phyloP scores from a whole-genome alignment of 2,888 invertebrate species.

The Drosophila robusta region DNA sequence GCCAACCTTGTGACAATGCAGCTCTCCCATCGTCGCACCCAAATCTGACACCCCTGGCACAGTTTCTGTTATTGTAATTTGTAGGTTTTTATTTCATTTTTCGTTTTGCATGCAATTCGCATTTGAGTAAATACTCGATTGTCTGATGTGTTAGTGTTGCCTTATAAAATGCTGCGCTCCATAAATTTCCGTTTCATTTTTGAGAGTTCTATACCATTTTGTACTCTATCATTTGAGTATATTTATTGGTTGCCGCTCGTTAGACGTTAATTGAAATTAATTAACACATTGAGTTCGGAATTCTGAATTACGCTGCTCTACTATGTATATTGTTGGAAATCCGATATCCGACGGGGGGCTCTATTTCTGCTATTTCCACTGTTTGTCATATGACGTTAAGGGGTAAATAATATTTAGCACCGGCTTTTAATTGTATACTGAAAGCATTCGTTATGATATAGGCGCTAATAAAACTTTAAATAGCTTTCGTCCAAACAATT shows the following conservation, averaged over 20 bases:
- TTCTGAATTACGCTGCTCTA: constrained; percentile 14
- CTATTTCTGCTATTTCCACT: constrained; percentile 11
- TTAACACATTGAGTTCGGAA: constrained; percentile 64
- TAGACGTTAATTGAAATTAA: constrained; percentile 79
- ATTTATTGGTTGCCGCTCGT: constrained; percentile 47
- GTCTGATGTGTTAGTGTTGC: constrained; percentile 4
- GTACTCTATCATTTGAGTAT: constrained; percentile 11
- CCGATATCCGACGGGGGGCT: constrained; percentile 33
- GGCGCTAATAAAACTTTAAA: constrained; percentile 64
- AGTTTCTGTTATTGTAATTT: constrained; percentile 38
- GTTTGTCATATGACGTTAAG: constrained; percentile 73
- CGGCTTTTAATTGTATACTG: constrained; percentile 53
- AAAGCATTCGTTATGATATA: constrained; percentile 59
- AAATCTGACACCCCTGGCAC: constrained; percentile 31
- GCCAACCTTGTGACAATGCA: constrained; percentile 67
- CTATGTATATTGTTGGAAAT: constrained; percentile 33
- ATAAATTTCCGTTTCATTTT: constrained; percentile 54
- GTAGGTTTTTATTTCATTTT: constrained; percentile 9
- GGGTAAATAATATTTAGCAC: constrained; percentile 52
- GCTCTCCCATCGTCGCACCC: constrained; percentile 36
- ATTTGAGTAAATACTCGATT: constrained; percentile 4
- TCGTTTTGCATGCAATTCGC: constrained; percentile 10
- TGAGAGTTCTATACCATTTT: constrained; percentile 24
- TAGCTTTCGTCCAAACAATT: constrained; percentile 36
- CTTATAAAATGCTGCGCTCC: constrained; percentile 11